Evolutionary conservation across 1,140 invertebrate species (phyloP).

Genomic region (Leucophenga varia): DNA sequence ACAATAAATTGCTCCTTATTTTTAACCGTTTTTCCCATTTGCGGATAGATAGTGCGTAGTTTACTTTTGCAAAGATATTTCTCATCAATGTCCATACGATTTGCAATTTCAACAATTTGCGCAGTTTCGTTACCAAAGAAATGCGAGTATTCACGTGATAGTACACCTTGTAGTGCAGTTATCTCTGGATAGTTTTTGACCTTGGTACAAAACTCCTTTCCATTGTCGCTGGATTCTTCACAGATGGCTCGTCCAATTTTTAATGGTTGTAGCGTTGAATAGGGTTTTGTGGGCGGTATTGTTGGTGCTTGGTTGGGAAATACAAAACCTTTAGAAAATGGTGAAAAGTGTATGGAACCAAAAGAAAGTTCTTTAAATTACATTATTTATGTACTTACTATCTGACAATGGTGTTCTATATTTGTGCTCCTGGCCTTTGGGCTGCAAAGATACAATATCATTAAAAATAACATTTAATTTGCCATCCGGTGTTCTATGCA

Average conservation of each 20-base stretch:
- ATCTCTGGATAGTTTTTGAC: constrained; percentile 42
- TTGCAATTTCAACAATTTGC: constrained; percentile 24
- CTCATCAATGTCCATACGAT: constrained; percentile 32
- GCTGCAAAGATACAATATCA: constrained; percentile 45
- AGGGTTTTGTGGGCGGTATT: neutral
- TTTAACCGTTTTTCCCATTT: constrained; percentile 22
- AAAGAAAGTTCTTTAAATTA: constrained; percentile 1
- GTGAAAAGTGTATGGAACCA: constrained; percentile 27
- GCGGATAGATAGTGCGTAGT: constrained; percentile 28
- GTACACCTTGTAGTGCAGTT: constrained; percentile 26
- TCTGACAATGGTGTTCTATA: too few relatives aligned
- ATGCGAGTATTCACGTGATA: constrained; percentile 25
- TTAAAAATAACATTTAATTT: constrained; percentile 55
- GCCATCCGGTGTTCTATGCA: constrained; percentile 50
- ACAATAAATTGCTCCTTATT: constrained; percentile 44
- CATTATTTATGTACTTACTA: constrained; percentile 36
- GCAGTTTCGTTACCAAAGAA: constrained; percentile 35
- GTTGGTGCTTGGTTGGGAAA: constrained; percentile 29
- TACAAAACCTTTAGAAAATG: constrained; percentile 41
- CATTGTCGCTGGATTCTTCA: constrained; percentile 33
- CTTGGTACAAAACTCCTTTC: constrained; percentile 40
- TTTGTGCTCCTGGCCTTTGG: constrained; percentile 1
- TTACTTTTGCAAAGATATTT: constrained; percentile 30
- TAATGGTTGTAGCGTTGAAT: neutral
- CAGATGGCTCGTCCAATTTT: constrained; percentile 12